Evolutionary conservation across 2,797 vertebrate species (phyloP).

Genomic region (Gorsachius magnificus): DNA sequence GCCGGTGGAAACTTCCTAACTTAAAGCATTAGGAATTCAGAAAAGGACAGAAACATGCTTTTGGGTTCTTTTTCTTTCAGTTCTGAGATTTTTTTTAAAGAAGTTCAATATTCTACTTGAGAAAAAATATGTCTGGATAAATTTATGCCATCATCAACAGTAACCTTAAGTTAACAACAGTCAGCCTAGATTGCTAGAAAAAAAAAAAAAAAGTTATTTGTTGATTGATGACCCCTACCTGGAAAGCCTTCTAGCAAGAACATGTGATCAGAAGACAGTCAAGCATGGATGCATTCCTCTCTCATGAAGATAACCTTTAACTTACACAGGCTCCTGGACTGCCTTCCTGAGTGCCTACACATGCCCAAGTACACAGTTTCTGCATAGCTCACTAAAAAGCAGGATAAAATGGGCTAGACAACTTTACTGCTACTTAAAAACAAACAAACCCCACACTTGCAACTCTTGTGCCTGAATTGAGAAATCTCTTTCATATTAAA

Average conservation of each 20-base stretch:
- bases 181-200: neutral
- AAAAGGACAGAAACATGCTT: neutral
- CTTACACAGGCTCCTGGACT: neutral
- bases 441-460: neutral
- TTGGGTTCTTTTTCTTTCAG: neutral
- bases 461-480: neutral
- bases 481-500: neutral
- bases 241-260: neutral
- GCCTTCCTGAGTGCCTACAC: neutral
- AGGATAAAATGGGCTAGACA: neutral
- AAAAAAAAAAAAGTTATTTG: too few relatives aligned
- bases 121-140: neutral
- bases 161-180: neutral
- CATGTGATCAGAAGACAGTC: neutral
- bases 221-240: neutral
- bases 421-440: neutral
- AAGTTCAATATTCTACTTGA: neutral
- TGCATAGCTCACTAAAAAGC: neutral
- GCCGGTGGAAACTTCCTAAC: neutral
- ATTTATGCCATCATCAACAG: neutral
- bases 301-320: neutral
- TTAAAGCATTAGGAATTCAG: neutral
- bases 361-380: neutral
- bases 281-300: neutral
- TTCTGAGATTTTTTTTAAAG: neutral